Evolutionary conservation across 2,113 vertebrate species (phyloP), one percentile per base, ranked within the genome.

Genomic region (Corythornis madagascariensis): DNA sequence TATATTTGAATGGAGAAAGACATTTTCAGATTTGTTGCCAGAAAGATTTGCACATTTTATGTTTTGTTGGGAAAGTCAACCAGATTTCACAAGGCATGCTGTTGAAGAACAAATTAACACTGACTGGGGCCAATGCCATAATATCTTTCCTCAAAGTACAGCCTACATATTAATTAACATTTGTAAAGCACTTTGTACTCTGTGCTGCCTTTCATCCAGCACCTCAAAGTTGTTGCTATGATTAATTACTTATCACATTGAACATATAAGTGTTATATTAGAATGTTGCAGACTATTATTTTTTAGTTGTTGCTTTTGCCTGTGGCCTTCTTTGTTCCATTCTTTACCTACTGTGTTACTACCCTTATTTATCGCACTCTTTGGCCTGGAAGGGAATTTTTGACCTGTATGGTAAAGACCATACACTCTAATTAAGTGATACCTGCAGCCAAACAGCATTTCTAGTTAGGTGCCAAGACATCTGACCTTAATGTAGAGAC

Each of bases 241-340:
- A 94, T 94, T 93, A 96, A 95, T 93, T 93, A 93, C 84, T 93
- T 96, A 94, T 94, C 89, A 83, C 72, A 33, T 9, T 75, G 75
- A 74, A 86, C 91, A 83, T 81, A 48, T 74, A 88, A 93, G 53
- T 35, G 26, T 61, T 93, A 26, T 77, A 84, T 93, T 90, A 74
- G 88, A 73, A 35, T 65, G 56, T 77, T 88, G 79, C 84, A 86
- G 82, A 81, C n/a, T 71, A 71, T 92, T 96, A 94, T 96, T 95
- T 93, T 84, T 92, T 92, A 93, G 81, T 86, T 95, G 66, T 76
- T 96, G 64, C 70, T 89, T 86, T 96, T 89, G 77, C 67, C 88
- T 56, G 59, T 74, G 80, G 78, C 75, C 8, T 4, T 12, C 78
- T 74, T 89, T 77, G 91, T 83, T 86, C 87, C n/a, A 22, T 69